Evolutionary conservation across 2,113 vertebrate species (phyloP).

Genomic region (Peromyscus polionotus): DNA sequence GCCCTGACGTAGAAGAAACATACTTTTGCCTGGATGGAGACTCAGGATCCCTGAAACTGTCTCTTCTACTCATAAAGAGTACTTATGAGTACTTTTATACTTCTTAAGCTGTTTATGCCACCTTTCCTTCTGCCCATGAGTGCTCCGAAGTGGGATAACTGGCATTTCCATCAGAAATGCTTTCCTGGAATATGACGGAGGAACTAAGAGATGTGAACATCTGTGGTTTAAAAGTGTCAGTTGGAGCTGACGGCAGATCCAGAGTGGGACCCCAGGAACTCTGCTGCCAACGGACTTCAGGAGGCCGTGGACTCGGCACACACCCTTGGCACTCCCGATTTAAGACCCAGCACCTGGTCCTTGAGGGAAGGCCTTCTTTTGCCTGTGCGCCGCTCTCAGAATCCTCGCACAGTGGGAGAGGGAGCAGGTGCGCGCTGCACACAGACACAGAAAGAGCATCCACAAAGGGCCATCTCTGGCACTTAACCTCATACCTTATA

Average conservation of each 20-base stretch:
- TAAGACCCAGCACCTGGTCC: neutral
- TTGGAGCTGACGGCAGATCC: neutral
- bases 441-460: neutral
- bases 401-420: neutral
- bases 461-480: neutral
- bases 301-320: neutral
- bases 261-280: neutral
- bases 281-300: neutral
- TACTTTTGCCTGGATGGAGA: accelerated
- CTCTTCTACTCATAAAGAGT: neutral
- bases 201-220: neutral
- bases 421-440: neutral
- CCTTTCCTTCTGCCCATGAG: neutral
- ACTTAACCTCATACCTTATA: neutral
- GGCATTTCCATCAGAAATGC: neutral
- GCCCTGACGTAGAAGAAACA: neutral
- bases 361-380: neutral
- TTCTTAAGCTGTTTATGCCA: neutral
- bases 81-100: too few species aligned
- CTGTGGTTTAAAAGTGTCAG: neutral
- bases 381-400: neutral
- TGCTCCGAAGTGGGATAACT: neutral
- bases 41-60: neutral
- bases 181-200: neutral
- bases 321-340: neutral